Conservation (phyloP, 2,888 invertebrate genomes). For the Chaitophorus viminalis region DNA sequence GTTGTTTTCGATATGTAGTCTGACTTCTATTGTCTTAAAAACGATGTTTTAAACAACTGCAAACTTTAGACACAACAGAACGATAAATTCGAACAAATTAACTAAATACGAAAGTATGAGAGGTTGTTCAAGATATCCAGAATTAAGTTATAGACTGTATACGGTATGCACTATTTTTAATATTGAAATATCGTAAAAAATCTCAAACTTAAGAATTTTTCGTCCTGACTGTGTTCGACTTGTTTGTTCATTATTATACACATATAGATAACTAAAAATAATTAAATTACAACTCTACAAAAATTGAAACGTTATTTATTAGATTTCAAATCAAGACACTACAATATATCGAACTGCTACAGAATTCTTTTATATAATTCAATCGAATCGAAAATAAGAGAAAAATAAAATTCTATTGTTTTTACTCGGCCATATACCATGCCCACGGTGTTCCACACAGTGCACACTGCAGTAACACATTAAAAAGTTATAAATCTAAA, state of each 20-base stretch:
- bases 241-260: too few relatives aligned
- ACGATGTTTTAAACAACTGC: slow-evolving; percentile 33
- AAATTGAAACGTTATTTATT: neutral
- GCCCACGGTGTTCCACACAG: too few relatives aligned
- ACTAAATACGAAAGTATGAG: neutral
- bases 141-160: too few relatives aligned
- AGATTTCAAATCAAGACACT: too few relatives aligned
- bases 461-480: neutral
- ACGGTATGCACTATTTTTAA: neutral
- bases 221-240: too few relatives aligned
- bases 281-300: neutral
- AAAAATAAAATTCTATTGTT: neutral
- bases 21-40: slow-evolving; percentile 23
- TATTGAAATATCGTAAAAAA: neutral
- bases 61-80: slow-evolving; percentile 37
- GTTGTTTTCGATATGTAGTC: slow-evolving; percentile 1
- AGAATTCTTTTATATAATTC: too few relatives aligned
- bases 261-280: too few relatives aligned
- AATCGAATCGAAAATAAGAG: neutral
- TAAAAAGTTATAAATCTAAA: neutral
- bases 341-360: too few relatives aligned
- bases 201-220: too few relatives aligned
- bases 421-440: neutral
- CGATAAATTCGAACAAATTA: slow-evolving; percentile 35
- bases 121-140: slow-evolving; percentile 32